phyloP scores from a whole-genome alignment of 1,140 invertebrate genomes.

The Leptinotarsa lineolata region DNA sequence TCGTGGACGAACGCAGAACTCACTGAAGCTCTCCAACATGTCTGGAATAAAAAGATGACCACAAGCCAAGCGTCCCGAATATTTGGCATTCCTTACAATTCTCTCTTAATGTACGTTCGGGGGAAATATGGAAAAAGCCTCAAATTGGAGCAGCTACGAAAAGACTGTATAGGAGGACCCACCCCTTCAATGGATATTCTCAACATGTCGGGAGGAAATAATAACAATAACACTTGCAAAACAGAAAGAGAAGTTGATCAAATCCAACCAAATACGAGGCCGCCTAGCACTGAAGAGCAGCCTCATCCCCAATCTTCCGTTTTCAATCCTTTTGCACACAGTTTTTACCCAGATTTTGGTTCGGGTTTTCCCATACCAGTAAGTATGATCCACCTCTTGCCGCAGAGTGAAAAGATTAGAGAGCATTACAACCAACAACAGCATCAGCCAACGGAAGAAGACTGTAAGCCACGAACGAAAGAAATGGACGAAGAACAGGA shows the following conservation, averaged over 20 bases:
- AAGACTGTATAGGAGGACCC: conserved; percentile 79
- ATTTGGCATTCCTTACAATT: conserved; percentile 91
- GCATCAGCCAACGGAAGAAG: conserved; percentile 61
- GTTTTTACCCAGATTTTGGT: conserved; percentile 80
- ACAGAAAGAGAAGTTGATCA: conserved; percentile 45
- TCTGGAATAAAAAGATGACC: conserved; percentile 95
- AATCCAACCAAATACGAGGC: conserved; percentile 60
- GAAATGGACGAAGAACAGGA: conserved; percentile 67
- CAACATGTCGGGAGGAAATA: conserved; percentile 69
- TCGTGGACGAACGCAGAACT: conserved; percentile 90
- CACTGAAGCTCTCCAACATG: conserved; percentile 84
- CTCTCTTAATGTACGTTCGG: conserved; percentile 87
- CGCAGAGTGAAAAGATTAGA: conserved; percentile 73
- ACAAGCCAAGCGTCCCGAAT: conserved; percentile 87
- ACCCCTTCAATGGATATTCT: conserved; percentile 66
- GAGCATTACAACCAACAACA: conserved; percentile 60
- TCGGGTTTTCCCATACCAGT: conserved; percentile 79
- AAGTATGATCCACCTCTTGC: conserved; percentile 80
- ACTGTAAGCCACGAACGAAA: conserved; percentile 65
- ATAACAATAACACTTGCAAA: conserved; percentile 69
- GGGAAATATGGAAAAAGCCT: conserved; percentile 89
- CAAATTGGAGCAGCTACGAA: conserved; percentile 82
- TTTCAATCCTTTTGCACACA: conserved; percentile 73
- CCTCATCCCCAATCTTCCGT: conserved; percentile 60
- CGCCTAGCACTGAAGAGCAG: conserved; percentile 65